Evolutionary conservation across 2,888 invertebrate species (phyloP).

Genomic region (Leptopilina myrica): DNA sequence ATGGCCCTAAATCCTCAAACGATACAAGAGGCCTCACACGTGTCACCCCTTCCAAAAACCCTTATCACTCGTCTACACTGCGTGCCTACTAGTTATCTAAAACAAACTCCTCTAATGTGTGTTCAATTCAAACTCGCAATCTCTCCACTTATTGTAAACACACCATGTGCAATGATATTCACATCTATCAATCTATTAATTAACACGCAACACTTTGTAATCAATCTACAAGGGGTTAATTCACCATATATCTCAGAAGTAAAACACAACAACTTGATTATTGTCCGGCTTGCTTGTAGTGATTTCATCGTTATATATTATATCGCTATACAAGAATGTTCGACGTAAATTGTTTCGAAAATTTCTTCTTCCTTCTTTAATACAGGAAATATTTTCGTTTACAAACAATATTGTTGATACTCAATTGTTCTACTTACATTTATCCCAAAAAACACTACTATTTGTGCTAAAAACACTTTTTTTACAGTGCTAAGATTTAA

Average conservation of each 20-base stretch:
- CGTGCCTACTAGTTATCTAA: slow-evolving; percentile 25
- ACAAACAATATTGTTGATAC: too few species aligned
- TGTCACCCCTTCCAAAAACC: slow-evolving; percentile 6
- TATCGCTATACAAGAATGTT: too few species aligned
- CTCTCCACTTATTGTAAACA: slow-evolving; percentile 24
- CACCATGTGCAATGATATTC: slow-evolving; percentile 1
- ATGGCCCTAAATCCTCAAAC: slow-evolving; percentile 30
- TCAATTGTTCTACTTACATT: too few species aligned
- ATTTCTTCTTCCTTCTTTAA: too few species aligned
- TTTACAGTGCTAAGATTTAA: too few species aligned
- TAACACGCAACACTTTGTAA: slow-evolving; percentile 14
- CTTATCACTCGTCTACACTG: slow-evolving; percentile 36
- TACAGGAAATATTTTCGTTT: too few species aligned
- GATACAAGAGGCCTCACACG: slow-evolving; percentile 17
- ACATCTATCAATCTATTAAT: slow-evolving; percentile 19
- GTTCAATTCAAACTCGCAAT: not conserved
- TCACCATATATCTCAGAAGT: not conserved
- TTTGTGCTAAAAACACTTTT: too few species aligned
- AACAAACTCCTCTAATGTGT: slow-evolving; percentile 13
- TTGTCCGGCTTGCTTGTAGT: too few species aligned
- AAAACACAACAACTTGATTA: too few species aligned
- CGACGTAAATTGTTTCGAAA: too few species aligned
- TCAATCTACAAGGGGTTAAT: slow-evolving; percentile 1
- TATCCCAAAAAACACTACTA: too few species aligned
- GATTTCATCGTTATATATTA: too few species aligned